These are phyloP conservation scores for Aplochiton taeniatus DNA, from an alignment of 2,797 vertebrate species.

Conservation along the genomic window DNA sequence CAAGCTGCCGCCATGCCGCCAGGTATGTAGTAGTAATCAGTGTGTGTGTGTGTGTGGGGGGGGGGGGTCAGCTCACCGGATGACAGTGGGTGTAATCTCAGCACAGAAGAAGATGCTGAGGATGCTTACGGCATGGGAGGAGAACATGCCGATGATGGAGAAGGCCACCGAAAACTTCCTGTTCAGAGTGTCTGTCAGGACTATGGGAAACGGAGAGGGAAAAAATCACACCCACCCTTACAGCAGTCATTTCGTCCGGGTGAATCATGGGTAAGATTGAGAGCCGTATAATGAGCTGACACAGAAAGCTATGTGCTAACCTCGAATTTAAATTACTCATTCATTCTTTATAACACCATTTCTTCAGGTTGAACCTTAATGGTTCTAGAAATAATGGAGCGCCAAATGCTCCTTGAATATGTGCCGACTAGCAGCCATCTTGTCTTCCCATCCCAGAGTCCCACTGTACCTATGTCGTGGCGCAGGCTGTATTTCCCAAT, in stretches of 20 bases:
- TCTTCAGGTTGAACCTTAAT: not conserved
- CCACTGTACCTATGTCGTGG: constrained; percentile 73
- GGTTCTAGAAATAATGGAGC: too few species aligned
- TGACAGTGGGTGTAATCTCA: constrained; percentile 96
- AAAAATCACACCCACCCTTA: not conserved
- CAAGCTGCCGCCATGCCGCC: too few species aligned
- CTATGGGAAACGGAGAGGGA: constrained; percentile 53
- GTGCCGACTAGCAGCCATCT: not conserved
- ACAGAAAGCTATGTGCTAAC: not conserved
- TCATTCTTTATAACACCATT: not conserved
- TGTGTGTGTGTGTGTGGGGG: not conserved
- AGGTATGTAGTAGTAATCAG: not conserved
- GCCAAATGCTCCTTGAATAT: too few species aligned
- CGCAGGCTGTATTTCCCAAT: constrained; percentile 82
- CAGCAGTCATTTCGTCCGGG: not conserved
- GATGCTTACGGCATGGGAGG: constrained; percentile 92
- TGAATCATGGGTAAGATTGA: too few species aligned
- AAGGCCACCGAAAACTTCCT: constrained; percentile 93
- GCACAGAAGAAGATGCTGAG: constrained; percentile 98
- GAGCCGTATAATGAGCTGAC: too few species aligned
- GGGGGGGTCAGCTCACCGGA: constrained; percentile 79
- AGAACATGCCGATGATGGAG: constrained; percentile 98
- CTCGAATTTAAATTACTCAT: not conserved
- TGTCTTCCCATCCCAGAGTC: not conserved
- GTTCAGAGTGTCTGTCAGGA: constrained; percentile 89